Conservation (phyloP, 2,888 invertebrate genomes). For the Abrostola triplasia region DNA sequence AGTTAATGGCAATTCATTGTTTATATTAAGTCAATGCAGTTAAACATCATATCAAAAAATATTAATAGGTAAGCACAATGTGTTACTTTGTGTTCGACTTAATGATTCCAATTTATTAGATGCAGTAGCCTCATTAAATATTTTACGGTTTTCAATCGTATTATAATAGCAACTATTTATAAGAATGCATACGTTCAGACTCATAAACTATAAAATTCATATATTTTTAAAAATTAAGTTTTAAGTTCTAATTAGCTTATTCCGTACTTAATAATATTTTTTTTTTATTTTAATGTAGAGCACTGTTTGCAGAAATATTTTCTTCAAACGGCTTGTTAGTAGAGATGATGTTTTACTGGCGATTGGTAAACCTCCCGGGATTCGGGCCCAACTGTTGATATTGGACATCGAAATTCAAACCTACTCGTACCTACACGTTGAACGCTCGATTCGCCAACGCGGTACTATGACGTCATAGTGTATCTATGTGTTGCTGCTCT, state of each 20-base stretch:
- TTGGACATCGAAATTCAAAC: neutral
- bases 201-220: no score
- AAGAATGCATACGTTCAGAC: constrained; percentile 15
- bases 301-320: no score
- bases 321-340: no score
- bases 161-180: constrained; percentile 33
- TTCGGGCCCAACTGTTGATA: neutral
- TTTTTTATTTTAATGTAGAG: no score
- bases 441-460: neutral
- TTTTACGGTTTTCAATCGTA: constrained; percentile 35
- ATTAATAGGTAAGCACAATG: constrained; percentile 26
- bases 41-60: constrained; percentile 25
- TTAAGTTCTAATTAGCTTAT: no score
- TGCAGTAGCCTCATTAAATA: constrained; percentile 27
- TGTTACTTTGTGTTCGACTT: constrained; percentile 14
- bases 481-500: no score
- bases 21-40: constrained; percentile 1
- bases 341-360: no score
- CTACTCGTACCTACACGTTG: neutral
- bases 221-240: no score
- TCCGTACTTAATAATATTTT: no score
- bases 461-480: neutral
- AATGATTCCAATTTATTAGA: constrained; percentile 37
- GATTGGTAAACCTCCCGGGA: neutral
- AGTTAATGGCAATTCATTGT: no score